Conservation (phyloP, 2,888 invertebrate species). For the Tiliacea citrago region DNA sequence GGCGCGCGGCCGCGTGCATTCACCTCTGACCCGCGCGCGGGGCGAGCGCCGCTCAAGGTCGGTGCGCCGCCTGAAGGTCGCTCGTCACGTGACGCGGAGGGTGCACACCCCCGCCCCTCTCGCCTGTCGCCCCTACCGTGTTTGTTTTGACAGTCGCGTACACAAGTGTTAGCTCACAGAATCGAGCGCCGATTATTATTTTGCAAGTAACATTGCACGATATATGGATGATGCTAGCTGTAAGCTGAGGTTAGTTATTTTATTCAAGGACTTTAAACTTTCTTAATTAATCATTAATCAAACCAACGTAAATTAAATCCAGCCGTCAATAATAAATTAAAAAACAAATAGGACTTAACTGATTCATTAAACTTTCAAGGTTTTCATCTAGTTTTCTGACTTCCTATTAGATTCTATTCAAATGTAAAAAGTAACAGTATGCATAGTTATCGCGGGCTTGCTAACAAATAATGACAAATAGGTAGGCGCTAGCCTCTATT, state of each 20-base stretch:
- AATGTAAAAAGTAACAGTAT: slow-evolving; percentile 30
- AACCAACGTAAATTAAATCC: background rate
- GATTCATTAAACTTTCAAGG: slow-evolving; percentile 42
- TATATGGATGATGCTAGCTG: background rate
- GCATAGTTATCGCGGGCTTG: slow-evolving; percentile 57
- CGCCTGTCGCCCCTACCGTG: slow-evolving; percentile 72
- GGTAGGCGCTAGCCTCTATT: slow-evolving; percentile 55
- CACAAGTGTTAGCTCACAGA: slow-evolving; percentile 68
- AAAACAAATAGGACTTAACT: slow-evolving; percentile 9
- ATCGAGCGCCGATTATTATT: slow-evolving; percentile 17
- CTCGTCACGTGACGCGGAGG: slow-evolving; percentile 88
- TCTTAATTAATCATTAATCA: background rate
- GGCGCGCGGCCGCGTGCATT: slow-evolving; percentile 83
- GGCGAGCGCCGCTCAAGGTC: slow-evolving; percentile 89
- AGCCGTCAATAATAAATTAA: slow-evolving; percentile 4
- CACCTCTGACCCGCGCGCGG: slow-evolving; percentile 90
- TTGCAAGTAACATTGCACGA: slow-evolving; percentile 6
- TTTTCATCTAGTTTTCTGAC: slow-evolving; percentile 42
- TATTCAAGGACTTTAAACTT: slow-evolving; percentile 6
- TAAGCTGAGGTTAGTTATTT: background rate
- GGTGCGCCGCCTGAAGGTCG: slow-evolving; percentile 90
- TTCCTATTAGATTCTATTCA: slow-evolving; percentile 55
- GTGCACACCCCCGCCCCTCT: slow-evolving; percentile 84
- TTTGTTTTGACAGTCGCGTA: slow-evolving; percentile 73
- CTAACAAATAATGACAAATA: slow-evolving; percentile 47